These are phyloP conservation scores for Cheilosia variabilis DNA, from an alignment of 2,888 invertebrate genomes.

Conservation along the genomic window DNA sequence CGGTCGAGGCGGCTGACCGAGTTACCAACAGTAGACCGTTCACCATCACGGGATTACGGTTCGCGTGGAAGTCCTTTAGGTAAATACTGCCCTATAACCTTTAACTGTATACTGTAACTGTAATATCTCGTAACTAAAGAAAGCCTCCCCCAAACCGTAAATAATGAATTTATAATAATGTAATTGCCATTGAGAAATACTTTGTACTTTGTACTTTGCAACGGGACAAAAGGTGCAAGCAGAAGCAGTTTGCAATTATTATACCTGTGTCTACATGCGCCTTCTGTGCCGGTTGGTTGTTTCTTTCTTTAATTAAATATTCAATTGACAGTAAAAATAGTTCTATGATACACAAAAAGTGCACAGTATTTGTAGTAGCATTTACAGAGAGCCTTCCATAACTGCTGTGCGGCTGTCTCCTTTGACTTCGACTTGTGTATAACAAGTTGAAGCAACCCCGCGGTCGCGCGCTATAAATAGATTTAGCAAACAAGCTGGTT, in stretches of 20 bases:
- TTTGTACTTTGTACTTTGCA: slow-evolving; percentile 59
- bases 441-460: slow-evolving; percentile 33
- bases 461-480: slow-evolving; percentile 79
- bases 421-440: slow-evolving; percentile 39
- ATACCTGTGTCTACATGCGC: neutral
- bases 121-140: slow-evolving; percentile 36
- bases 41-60: slow-evolving; percentile 91
- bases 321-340: slow-evolving; percentile 68
- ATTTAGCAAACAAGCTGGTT: slow-evolving; percentile 83
- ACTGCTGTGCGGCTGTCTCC: slow-evolving; percentile 44
- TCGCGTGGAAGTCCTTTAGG: slow-evolving; percentile 86
- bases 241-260: slow-evolving; percentile 7
- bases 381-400: slow-evolving; percentile 38
- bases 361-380: slow-evolving; percentile 67
- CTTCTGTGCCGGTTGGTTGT: slow-evolving; percentile 37
- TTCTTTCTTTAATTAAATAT: slow-evolving; percentile 56
- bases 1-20: slow-evolving; percentile 87
- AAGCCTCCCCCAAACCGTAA: slow-evolving; percentile 53
- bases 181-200: slow-evolving; percentile 70
- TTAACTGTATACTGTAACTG: neutral
- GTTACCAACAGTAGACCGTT: slow-evolving; percentile 95
- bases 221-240: neutral
- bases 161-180: slow-evolving; percentile 66
- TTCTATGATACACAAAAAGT: slow-evolving; percentile 55
- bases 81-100: slow-evolving; percentile 80